Evolutionary conservation across 1,140 invertebrate genomes (phyloP).

Genomic region (Hyles vespertilio): DNA sequence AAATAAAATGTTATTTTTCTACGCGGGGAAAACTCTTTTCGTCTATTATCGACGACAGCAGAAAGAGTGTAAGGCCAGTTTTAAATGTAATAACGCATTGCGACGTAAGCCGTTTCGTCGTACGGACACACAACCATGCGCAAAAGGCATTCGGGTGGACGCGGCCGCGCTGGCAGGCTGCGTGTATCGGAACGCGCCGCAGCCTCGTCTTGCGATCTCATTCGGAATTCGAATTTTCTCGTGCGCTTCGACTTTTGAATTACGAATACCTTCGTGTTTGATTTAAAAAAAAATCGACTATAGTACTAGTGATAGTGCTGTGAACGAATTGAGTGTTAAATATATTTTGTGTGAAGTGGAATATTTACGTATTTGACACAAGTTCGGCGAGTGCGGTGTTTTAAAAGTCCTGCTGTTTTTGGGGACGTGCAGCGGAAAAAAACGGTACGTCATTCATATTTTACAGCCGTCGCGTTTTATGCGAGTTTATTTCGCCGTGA

Average conservation of each 20-base stretch:
- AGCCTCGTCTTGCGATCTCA: background rate
- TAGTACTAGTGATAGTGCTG: no score
- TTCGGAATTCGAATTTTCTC: slow-evolving; percentile 17
- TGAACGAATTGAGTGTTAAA: no score
- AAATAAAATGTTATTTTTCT: slow-evolving; percentile 1
- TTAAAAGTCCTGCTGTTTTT: no score
- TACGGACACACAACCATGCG: slow-evolving; percentile 42
- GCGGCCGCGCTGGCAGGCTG: slow-evolving; percentile 20
- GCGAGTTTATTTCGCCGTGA: no score
- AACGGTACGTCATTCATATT: no score
- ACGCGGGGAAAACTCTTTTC: slow-evolving; percentile 2
- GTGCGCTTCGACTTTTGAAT: slow-evolving; percentile 1
- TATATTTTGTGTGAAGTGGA: no score
- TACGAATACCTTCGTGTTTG: background rate
- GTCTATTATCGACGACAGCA: slow-evolving; percentile 13
- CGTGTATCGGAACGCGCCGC: slow-evolving; percentile 9
- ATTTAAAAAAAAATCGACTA: no score
- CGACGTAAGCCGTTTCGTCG: slow-evolving; percentile 58
- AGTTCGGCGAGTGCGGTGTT: no score
- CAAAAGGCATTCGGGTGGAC: slow-evolving; percentile 52
- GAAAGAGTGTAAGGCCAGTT: slow-evolving; percentile 31
- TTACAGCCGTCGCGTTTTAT: no score
- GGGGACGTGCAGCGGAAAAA: no score
- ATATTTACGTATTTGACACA: no score
- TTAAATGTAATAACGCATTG: slow-evolving; percentile 54